phyloP scores from a whole-genome alignment of 2,888 invertebrate genomes.

The Pterostichus niger region DNA sequence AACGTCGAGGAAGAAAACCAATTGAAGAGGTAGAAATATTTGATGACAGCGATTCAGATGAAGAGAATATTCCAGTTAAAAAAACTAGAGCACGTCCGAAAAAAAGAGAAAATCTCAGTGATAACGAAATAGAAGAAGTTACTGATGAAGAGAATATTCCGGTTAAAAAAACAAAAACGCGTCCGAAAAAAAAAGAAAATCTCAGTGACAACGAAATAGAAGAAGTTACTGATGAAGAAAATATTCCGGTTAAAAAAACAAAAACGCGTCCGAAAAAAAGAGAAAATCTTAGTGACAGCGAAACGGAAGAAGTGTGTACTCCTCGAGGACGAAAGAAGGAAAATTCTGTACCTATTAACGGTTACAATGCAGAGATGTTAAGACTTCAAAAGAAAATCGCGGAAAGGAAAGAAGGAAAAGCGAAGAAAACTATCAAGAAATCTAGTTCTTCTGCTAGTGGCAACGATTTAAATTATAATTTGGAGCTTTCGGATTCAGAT shows the following conservation, averaged over 20 bases:
- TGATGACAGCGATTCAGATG: conserved; percentile 22
- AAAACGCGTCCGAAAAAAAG: background rate
- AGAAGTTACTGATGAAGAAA: conserved; percentile 50
- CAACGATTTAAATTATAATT: background rate
- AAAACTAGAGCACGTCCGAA: background rate
- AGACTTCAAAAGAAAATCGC: conserved; percentile 68
- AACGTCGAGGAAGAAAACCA: background rate
- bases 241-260: conserved; percentile 24
- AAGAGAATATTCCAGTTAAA: conserved; percentile 56
- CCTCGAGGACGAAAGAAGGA: conserved; percentile 4
- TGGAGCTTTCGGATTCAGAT: background rate
- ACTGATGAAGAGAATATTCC: conserved; percentile 55
- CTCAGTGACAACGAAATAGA: background rate
- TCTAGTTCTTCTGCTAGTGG: conserved; percentile 49
- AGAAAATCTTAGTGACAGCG: background rate
- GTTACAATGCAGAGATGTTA: conserved; percentile 69
- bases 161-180: conserved; percentile 2
- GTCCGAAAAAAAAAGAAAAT: too few relatives aligned
- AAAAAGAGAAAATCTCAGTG: too few relatives aligned
- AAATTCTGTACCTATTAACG: conserved; percentile 43
- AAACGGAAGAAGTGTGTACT: background rate
- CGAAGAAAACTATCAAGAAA: conserved; percentile 41
- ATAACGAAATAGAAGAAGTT: background rate
- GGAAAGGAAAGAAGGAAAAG: conserved; percentile 55
- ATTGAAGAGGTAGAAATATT: background rate